A percentile compares a stretch with the other conserved stretches of the same genome.
Conservation (phyloP, 2,888 invertebrate genomes). For the Aradus depressus region DNA sequence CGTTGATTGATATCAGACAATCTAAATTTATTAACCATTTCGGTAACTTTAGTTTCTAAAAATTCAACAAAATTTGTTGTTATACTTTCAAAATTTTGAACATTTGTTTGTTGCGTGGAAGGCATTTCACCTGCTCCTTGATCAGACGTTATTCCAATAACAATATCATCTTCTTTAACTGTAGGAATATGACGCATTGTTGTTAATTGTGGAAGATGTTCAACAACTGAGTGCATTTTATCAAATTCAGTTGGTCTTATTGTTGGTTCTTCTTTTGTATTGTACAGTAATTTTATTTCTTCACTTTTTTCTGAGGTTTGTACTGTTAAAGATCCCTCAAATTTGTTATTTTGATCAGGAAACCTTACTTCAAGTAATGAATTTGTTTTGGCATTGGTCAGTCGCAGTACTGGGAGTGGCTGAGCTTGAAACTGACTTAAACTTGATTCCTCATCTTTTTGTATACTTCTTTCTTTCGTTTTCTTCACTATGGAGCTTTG, state of each 20-base stretch:
- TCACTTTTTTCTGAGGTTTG: constrained; percentile 19
- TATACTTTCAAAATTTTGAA: constrained; percentile 11
- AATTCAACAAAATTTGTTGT: constrained; percentile 9
- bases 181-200: no score
- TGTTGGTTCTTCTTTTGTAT: constrained; percentile 6
- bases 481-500: no score
- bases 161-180: background rate
- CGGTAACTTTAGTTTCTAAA: constrained; percentile 11
- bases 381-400: constrained; percentile 18
- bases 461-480: no score
- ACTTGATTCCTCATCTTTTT: no score
- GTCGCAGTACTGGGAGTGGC: constrained; percentile 15
- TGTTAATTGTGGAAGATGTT: no score
- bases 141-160: background rate
- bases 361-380: constrained; percentile 22
- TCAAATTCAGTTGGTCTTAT: background rate
- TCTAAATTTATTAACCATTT: constrained; percentile 14
- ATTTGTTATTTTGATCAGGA: constrained; percentile 19
- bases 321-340: constrained; percentile 16
- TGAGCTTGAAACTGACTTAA: no score
- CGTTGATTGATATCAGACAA: constrained; percentile 6
- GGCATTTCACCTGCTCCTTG: background rate
- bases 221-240: background rate
- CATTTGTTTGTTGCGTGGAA: no score
- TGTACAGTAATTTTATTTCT: constrained; percentile 20